Conservation (phyloP, 1,140 invertebrate genomes). For the Ptiloglossa arizonensis region DNA sequence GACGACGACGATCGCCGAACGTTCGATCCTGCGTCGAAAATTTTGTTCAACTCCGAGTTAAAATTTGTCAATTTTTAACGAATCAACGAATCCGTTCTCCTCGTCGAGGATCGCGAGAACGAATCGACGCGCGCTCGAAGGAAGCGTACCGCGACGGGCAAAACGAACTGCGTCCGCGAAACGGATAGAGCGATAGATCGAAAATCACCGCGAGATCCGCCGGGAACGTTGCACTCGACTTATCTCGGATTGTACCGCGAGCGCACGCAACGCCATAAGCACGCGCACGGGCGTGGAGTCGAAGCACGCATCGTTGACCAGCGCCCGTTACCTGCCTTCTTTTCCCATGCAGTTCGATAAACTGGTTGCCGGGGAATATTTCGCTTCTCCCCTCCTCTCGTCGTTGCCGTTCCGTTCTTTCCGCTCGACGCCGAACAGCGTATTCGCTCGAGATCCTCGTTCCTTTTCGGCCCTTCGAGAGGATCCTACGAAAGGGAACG, state of each 20-base stretch:
- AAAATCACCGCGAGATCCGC: slow-evolving; percentile 38
- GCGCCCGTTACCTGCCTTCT: slow-evolving; percentile 34
- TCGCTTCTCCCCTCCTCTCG: slow-evolving; percentile 24
- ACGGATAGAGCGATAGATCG: not conserved
- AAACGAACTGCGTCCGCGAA: not conserved
- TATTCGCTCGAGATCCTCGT: not conserved
- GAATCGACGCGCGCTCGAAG: not conserved
- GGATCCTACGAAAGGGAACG: not conserved
- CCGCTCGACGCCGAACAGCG: not conserved
- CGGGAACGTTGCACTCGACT: slow-evolving; percentile 46
- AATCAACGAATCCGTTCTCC: not conserved
- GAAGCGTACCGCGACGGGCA: not conserved
- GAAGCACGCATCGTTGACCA: slow-evolving; percentile 7
- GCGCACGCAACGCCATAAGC: slow-evolving; percentile 47
- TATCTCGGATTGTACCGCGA: slow-evolving; percentile 26
- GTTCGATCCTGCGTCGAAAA: too few relatives aligned
- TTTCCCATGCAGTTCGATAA: slow-evolving; percentile 60
- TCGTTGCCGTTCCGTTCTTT: not conserved
- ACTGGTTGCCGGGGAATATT: slow-evolving; percentile 61
- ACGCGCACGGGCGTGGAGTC: not conserved
- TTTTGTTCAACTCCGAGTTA: too few relatives aligned
- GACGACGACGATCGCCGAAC: too few relatives aligned
- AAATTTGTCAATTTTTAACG: too few relatives aligned
- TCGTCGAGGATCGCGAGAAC: not conserved
- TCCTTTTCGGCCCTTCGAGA: slow-evolving; percentile 7